phyloP scores from a whole-genome alignment of 2,888 invertebrate genomes.

The Prenolepis imparis region DNA sequence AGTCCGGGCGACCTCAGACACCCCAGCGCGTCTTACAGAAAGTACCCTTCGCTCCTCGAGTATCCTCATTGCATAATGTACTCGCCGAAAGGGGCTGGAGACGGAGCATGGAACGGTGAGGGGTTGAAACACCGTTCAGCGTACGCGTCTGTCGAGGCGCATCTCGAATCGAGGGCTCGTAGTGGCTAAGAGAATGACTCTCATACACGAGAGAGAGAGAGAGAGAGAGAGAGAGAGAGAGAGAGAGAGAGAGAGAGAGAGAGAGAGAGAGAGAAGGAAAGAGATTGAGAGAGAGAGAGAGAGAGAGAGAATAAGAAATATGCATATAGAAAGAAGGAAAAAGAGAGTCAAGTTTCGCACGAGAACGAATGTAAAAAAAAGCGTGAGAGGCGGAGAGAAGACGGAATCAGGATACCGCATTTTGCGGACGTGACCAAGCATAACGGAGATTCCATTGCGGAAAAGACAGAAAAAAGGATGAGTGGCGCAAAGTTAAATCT shows the following conservation, averaged over 20 bases:
- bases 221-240: not conserved
- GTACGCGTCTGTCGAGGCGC: conserved; percentile 62
- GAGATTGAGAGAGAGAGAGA: not conserved
- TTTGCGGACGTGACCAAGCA: conserved; percentile 70
- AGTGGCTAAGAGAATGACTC: conserved; percentile 65
- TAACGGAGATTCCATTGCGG: conserved; percentile 60
- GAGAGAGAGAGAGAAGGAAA: conserved; percentile 6
- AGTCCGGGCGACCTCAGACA: conserved; percentile 64
- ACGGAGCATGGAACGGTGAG: not conserved
- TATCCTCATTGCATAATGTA: conserved; percentile 76
- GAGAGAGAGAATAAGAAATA: not conserved
- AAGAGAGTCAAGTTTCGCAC: conserved; percentile 27
- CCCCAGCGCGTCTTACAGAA: conserved; percentile 62
- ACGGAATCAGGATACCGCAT: conserved; percentile 65
- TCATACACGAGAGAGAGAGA: conserved; percentile 13
- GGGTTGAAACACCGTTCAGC: conserved; percentile 59
- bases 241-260: not conserved
- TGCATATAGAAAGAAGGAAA: not conserved
- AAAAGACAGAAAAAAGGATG: conserved; percentile 17
- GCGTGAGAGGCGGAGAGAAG: not conserved
- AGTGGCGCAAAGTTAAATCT: conserved; percentile 44
- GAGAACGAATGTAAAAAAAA: conserved; percentile 22
- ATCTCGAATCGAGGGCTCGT: conserved; percentile 67
- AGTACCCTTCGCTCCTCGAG: conserved; percentile 70
- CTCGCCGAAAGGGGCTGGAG: conserved; percentile 64